phyloP scores from a whole-genome alignment of 2,797 vertebrate genomes.

The Emys orbicularis region DNA sequence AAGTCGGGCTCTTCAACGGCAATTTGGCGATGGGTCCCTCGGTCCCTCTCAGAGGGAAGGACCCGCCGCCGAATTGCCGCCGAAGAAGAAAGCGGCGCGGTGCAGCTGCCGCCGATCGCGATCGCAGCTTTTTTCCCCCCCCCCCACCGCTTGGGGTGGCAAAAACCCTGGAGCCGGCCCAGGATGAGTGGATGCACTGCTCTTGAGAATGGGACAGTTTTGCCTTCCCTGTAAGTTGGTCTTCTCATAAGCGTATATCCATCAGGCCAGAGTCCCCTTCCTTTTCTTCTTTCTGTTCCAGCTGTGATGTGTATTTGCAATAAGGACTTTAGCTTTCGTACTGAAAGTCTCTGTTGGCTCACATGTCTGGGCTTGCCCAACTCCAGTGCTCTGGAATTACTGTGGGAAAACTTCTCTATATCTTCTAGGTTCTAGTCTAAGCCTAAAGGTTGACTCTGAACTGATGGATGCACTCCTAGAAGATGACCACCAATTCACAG shows the following conservation, averaged over 20 bases:
- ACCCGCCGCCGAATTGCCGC: no score
- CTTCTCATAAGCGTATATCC: background rate
- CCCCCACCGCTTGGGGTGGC: no score
- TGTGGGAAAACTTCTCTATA: background rate
- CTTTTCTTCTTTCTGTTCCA: background rate
- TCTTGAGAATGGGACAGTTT: background rate
- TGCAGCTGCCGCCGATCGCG: no score
- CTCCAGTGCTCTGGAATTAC: background rate
- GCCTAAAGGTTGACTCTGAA: background rate
- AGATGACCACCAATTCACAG: background rate
- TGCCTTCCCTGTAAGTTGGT: background rate
- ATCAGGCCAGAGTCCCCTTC: no score
- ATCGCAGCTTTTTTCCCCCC: no score
- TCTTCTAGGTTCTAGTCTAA: background rate
- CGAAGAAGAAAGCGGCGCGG: no score
- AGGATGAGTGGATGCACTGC: background rate
- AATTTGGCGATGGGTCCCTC: no score
- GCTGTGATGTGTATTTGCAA: background rate
- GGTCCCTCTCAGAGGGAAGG: no score
- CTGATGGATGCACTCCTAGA: background rate
- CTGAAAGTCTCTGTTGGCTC: background rate
- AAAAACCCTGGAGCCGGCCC: no score
- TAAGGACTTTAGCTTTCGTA: background rate
- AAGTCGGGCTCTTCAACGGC: no score
- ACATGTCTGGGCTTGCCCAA: background rate